A percentile compares a stretch with the other conserved stretches of the same genome.
phyloP scores from a whole-genome alignment of 2,888 invertebrate species.

The Pocota personata region DNA sequence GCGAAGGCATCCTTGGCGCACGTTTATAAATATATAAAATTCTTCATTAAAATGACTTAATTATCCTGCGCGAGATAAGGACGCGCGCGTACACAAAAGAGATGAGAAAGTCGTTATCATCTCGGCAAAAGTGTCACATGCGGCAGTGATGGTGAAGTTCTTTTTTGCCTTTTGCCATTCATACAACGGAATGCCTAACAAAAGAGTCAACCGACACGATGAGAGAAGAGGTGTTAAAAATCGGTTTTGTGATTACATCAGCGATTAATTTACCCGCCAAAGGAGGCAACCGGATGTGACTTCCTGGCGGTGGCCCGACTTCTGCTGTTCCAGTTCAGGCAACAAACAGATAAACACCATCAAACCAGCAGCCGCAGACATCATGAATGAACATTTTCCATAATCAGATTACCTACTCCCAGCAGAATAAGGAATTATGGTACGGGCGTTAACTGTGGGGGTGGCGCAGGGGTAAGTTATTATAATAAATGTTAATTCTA shows the following conservation, averaged over 20 bases:
- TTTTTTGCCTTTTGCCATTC: constrained; percentile 8
- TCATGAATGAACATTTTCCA: constrained; percentile 60
- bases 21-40: constrained; percentile 37
- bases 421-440: constrained; percentile 10
- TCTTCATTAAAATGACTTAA: constrained; percentile 75
- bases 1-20: constrained; percentile 48
- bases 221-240: constrained; percentile 47
- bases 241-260: constrained; percentile 71
- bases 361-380: constrained; percentile 33
- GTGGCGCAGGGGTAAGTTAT: constrained; percentile 53
- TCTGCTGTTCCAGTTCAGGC: constrained; percentile 17
- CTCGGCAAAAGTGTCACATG: constrained; percentile 58
- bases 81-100: constrained; percentile 20
- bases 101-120: constrained; percentile 58
- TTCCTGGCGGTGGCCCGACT: not conserved
- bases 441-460: not conserved
- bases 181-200: constrained; percentile 13
- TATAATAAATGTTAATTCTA: constrained; percentile 73
- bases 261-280: constrained; percentile 68
- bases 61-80: constrained; percentile 72
- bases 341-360: constrained; percentile 52
- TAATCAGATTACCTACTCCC: constrained; percentile 69
- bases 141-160: not conserved
- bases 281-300: constrained; percentile 41
- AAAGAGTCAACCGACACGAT: constrained; percentile 13